Percentiles rank a stretch among this genome's conserved stretches.
Conservation (phyloP, 1,140 invertebrate genomes). For the Homarus americanus region DNA sequence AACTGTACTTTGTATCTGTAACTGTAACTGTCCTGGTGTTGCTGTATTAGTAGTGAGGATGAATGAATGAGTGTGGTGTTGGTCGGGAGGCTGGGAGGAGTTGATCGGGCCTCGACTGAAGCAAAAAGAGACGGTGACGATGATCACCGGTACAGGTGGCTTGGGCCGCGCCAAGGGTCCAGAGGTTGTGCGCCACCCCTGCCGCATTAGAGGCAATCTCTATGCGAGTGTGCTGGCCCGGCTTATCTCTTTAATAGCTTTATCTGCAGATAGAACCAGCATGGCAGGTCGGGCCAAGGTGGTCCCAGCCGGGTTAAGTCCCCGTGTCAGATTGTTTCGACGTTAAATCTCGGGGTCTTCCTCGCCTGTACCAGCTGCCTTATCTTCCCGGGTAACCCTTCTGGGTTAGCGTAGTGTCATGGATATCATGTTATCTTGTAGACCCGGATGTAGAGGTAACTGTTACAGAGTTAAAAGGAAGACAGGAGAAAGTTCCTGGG, state of each 20-base stretch:
- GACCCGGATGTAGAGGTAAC: too few species aligned
- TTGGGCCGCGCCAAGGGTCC: not conserved
- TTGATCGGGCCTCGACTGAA: not conserved
- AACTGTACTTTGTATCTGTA: too few species aligned
- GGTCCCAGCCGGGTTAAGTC: constrained; percentile 16
- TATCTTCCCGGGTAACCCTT: too few species aligned
- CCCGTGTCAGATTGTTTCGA: constrained; percentile 43
- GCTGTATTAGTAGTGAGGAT: too few species aligned
- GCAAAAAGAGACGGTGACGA: constrained; percentile 21
- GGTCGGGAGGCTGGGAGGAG: not conserved
- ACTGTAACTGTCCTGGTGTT: too few species aligned
- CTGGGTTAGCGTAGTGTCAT: too few species aligned
- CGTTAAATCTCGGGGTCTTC: not conserved
- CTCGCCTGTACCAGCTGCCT: not conserved
- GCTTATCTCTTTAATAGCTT: constrained; percentile 70
- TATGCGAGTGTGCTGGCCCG: constrained; percentile 59
- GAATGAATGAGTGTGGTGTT: too few species aligned
- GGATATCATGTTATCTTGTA: too few species aligned
- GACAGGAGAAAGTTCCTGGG: too few species aligned
- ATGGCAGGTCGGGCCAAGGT: constrained; percentile 67
- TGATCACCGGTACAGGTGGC: not conserved
- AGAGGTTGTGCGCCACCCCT: constrained; percentile 15
- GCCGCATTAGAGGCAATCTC: constrained; percentile 61
- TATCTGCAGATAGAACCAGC: constrained; percentile 71
- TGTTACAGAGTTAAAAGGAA: too few species aligned